phyloP scores from a whole-genome alignment of 2,888 invertebrate genomes.

The Brachynemurus nebulosus region DNA sequence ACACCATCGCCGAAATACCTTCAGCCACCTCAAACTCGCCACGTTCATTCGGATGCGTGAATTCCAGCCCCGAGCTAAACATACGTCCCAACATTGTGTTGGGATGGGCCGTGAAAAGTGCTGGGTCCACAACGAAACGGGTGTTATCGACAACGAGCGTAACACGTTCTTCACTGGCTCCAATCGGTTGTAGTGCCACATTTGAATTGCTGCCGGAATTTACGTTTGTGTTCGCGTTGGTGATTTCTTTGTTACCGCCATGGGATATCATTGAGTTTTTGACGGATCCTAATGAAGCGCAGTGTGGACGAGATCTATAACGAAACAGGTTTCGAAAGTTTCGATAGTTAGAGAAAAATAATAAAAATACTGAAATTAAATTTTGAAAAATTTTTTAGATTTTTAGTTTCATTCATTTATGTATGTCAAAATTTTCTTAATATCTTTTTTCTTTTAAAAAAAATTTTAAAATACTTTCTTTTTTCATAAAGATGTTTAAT shows the following conservation, averaged over 20 bases:
- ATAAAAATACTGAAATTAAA: too few species aligned
- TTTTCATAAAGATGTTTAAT: too few species aligned
- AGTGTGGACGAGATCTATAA: constrained; percentile 26
- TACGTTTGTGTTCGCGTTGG: background rate
- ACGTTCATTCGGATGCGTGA: constrained; percentile 87
- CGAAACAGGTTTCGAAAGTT: too few species aligned
- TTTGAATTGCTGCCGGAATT: constrained; percentile 16
- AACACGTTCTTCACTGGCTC: constrained; percentile 55
- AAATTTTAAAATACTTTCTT: too few species aligned
- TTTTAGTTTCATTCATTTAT: too few species aligned
- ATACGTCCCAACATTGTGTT: constrained; percentile 99
- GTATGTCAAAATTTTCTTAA: too few species aligned
- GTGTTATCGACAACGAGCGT: constrained; percentile 96
- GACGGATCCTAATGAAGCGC: constrained; percentile 22
- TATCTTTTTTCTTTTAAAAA: too few species aligned
- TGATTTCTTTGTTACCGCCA: background rate
- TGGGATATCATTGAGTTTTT: constrained; percentile 19
- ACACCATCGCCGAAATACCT: constrained; percentile 89
- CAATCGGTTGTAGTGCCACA: constrained; percentile 14
- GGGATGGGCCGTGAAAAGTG: constrained; percentile 85
- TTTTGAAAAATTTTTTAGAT: too few species aligned
- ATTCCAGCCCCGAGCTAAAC: constrained; percentile 87
- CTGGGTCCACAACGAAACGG: constrained; percentile 72
- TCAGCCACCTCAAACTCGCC: constrained; percentile 95
- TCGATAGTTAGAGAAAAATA: too few species aligned